Evolutionary conservation across 1,140 invertebrate species (phyloP).

Genomic region (Tetramorium parvispinum): DNA sequence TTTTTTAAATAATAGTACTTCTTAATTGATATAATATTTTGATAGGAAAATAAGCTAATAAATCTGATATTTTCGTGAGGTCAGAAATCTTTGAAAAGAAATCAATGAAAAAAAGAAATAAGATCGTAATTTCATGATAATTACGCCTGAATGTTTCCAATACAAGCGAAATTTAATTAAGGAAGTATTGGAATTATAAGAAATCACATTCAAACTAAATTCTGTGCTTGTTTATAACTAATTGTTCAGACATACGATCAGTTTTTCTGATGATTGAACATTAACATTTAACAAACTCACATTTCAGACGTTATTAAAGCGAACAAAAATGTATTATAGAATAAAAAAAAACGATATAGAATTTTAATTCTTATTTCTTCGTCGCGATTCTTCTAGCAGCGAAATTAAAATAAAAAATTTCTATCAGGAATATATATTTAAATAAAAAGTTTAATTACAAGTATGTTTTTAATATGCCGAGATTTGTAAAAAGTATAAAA

Average conservation of each 20-base stretch:
- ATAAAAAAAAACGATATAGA: not conserved
- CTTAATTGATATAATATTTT: not conserved
- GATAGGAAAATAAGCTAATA: not conserved
- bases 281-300: not conserved
- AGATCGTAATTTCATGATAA: not conserved
- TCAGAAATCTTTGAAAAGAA: not conserved
- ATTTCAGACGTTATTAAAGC: not conserved
- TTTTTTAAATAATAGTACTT: not conserved
- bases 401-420: not conserved
- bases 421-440: not conserved
- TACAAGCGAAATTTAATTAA: not conserved
- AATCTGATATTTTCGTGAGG: conserved; percentile 18
- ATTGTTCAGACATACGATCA: conserved; percentile 24
- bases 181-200: not conserved
- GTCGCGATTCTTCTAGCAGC: too few species aligned
- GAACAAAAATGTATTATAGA: not conserved
- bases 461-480: not conserved
- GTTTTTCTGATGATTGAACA: not conserved
- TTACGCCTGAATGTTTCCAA: not conserved
- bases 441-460: conserved; percentile 7
- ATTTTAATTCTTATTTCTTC: not conserved
- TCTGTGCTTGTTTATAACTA: not conserved
- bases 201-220: not conserved
- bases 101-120: not conserved
- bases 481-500: not conserved